A percentile compares a stretch with the other conserved stretches of the same genome.
These are phyloP conservation scores for Chelon auratus DNA, from an alignment of 2,797 vertebrate species.

Conservation along the genomic window DNA sequence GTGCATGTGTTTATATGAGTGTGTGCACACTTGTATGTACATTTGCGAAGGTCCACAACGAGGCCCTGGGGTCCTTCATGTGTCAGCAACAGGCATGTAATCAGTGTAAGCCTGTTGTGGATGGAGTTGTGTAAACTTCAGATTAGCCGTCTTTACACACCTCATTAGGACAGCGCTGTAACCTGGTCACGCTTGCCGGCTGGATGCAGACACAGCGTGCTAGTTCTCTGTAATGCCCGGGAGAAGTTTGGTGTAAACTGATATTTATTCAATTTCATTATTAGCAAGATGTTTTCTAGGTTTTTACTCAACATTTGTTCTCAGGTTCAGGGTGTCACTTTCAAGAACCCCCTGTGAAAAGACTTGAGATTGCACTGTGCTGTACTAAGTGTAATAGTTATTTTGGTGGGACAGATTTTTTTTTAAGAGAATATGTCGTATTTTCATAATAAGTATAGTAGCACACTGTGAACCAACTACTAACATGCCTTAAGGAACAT, in stretches of 20 bases:
- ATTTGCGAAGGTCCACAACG: slow-evolving; percentile 32
- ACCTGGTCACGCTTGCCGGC: slow-evolving; percentile 44
- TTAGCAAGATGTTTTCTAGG: background rate
- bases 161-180: slow-evolving; percentile 65
- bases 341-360: background rate
- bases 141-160: slow-evolving; percentile 71
- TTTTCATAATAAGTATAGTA: no score
- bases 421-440: background rate
- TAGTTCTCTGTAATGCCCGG: slow-evolving; percentile 14
- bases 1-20: slow-evolving; percentile 23
- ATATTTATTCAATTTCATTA: background rate
- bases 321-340: background rate
- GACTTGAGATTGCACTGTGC: background rate
- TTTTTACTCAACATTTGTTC: background rate
- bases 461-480: background rate
- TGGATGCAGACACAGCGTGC: slow-evolving; percentile 14
- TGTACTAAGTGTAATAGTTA: background rate
- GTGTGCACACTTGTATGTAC: background rate
- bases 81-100: slow-evolving; percentile 61
- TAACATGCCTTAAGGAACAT: background rate
- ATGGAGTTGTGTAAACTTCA: slow-evolving; percentile 74
- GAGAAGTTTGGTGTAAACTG: background rate
- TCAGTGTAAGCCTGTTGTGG: slow-evolving; percentile 56
- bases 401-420: background rate
- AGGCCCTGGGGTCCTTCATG: slow-evolving; percentile 29